Evolutionary conservation across 1,140 invertebrate genomes (phyloP), one percentile per base, ranked within the genome.

Genomic region (Saccostrea cuccullata): DNA sequence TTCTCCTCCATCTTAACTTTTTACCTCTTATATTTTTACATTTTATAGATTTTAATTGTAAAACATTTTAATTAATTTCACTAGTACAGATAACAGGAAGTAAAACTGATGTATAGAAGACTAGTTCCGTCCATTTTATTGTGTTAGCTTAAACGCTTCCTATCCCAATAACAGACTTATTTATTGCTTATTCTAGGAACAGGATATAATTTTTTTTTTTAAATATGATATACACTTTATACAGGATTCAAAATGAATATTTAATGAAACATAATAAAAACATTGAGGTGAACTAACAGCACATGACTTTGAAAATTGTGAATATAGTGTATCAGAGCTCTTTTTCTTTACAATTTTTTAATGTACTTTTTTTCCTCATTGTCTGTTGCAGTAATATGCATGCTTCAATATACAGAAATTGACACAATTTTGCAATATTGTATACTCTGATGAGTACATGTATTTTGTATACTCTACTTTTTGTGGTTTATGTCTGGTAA

Each of bases 361-460:
- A 64, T 77, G 70, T 77, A 30, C 70, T 30, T 77, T 77, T 73
- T 8, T 30, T 36, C 30, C 8, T 77, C 70, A 77, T 47, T 47
- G 70, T 26, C 26, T 30, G 30, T 73, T 26, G 15, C 6, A 77
- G 70, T 77, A 77, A 77, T 77, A 23, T 77, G 70, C 70, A 77
- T 77, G 70, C 70, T 36, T 77, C 26, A 77, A 26, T 77, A 77
- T 77, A 30, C 70, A 77, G 70, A 77, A 77, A 77, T 77, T 77
- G 70, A 36, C 67, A 73, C 70, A 77, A 30, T 77, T 26, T 77
- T 30, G 23, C 23, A 77, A 30, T 77, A 77, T 77, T 77, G 70
- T 77, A 77, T 26, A 77, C 11, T 77, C 26, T 26, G 70, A 15
- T 77, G 23, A 30, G 23, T 77, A 30, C 30, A 77, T 77, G 70